A percentile compares a stretch with the other conserved stretches of the same genome.
Conservation (phyloP, 2,113 vertebrate genomes). For the Salminus brasiliensis region DNA sequence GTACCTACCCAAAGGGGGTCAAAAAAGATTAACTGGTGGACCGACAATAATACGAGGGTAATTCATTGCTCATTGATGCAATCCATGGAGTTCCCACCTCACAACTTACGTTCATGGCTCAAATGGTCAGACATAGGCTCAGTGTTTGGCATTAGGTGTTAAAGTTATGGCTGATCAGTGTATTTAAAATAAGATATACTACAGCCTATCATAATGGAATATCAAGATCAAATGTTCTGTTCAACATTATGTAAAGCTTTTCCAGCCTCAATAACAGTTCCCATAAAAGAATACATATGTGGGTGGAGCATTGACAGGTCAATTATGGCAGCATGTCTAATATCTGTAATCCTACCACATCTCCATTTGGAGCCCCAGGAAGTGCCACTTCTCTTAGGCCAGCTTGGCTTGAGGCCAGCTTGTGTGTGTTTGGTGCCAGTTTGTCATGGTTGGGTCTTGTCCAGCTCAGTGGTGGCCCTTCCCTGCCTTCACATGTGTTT, state of each 20-base stretch:
- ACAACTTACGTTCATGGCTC: no score
- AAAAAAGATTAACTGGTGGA: no score
- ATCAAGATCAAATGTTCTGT: no score
- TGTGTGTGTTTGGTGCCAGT: constrained; percentile 38
- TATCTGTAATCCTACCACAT: constrained; percentile 22
- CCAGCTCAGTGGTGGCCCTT: constrained; percentile 47
- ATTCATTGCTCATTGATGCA: no score
- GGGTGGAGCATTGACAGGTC: not conserved
- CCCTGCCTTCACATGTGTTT: constrained; percentile 29
- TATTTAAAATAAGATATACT: no score
- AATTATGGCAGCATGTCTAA: constrained; percentile 24
- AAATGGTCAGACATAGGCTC: no score
- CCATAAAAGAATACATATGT: not conserved
- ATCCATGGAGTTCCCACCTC: no score
- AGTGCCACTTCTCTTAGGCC: not conserved
- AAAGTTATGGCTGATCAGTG: no score
- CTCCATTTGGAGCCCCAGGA: constrained; percentile 1
- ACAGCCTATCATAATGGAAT: no score
- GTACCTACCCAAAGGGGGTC: no score
- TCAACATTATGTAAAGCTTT: not conserved
- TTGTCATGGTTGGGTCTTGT: constrained; percentile 36
- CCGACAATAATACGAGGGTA: no score
- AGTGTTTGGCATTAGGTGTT: no score
- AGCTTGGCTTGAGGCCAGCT: constrained; percentile 24
- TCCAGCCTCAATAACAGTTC: not conserved